Base-by-base conservation (phyloP, 1,140 invertebrate species). In the Nylanderia fulva region DNA sequence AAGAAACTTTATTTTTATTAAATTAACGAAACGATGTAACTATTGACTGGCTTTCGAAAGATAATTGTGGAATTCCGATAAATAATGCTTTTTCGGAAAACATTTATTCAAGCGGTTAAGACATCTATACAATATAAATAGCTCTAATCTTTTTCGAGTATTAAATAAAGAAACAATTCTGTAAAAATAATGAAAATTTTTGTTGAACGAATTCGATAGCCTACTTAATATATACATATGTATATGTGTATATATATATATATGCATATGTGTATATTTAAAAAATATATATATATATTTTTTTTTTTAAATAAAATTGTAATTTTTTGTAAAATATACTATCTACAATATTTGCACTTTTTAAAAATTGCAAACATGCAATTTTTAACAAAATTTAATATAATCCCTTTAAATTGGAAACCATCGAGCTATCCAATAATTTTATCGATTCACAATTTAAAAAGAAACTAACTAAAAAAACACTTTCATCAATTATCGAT, bases 31-130 rank as follows among this genome's bases (percentile, higher is more conserved):
- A 68, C 24, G n/a, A 27, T 9, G 21, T 13, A 48, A 24, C 45
- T 1, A 2, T 29, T 5, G 2, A 29, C 8, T n/a, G 21, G 21
- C 1, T 2, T 58, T 60, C 21, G n/a, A 33, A 63, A 63, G 9
- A 36, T 60, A 39, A 39, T 1, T 52, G 36, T 27, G 8, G 15
- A 39, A 3, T 52, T 52, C 13, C 3, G n/a, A 76, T 3, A 11
- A n/a, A 1, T 29, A 42, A 24, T 76, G 6, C 58, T 18, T 36
- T 79, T 79, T 79, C 61, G 42, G 61, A 79, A 79, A 79, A 68
- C 29, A 79, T 79, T 79, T 79, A 79, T 79, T 77, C 39, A 61
- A 76, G 33, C 29, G 36, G 29, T 61, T 52, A 6, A 79, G 15
- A 52, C 5, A 39, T 36, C 66, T 24, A 48, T 66, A 76, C 18